A percentile compares a stretch with the other conserved stretches of the same genome.
Conservation (phyloP, 1,140 invertebrate species). For the Danaus plexippus region DNA sequence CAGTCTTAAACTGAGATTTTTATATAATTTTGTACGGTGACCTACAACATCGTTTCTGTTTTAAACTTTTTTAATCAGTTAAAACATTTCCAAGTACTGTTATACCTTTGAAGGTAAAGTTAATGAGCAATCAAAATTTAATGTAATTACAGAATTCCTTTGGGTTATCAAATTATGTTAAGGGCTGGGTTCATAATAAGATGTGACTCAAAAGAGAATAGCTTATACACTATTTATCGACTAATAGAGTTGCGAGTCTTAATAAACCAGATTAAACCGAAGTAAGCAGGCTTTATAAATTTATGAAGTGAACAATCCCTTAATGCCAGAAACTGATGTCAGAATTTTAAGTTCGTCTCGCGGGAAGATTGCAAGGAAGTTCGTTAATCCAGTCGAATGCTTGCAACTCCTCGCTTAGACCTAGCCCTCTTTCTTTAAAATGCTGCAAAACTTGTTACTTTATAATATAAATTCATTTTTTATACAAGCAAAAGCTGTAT, state of each 20-base stretch:
- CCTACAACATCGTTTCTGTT: no score
- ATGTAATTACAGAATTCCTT: slow-evolving; percentile 37
- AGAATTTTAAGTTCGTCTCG: slow-evolving; percentile 63
- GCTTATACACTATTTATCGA: slow-evolving; percentile 54
- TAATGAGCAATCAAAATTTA: slow-evolving; percentile 33
- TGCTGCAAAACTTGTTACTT: slow-evolving; percentile 24
- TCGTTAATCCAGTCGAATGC: slow-evolving; percentile 55
- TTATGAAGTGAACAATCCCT: slow-evolving; percentile 53
- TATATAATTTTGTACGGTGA: no score
- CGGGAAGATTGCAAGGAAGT: slow-evolving; percentile 52
- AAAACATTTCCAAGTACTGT: slow-evolving; percentile 5
- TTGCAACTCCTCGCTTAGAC: slow-evolving; percentile 30
- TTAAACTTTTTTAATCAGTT: no score
- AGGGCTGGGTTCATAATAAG: slow-evolving; percentile 42
- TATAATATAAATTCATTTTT: slow-evolving; percentile 29
- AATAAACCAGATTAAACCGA: slow-evolving; percentile 60
- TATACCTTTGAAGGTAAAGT: slow-evolving; percentile 18
- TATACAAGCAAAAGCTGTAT: slow-evolving; percentile 13
- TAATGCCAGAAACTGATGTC: slow-evolving; percentile 62
- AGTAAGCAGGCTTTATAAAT: slow-evolving; percentile 56
- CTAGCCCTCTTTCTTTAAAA: slow-evolving; percentile 26
- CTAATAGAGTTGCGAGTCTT: slow-evolving; percentile 56
- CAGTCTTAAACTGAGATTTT: no score
- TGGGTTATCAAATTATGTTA: slow-evolving; percentile 41
- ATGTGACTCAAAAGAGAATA: slow-evolving; percentile 55